Evolutionary conservation across 2,797 vertebrate genomes (phyloP).

Genomic region (Chanos chanos): DNA sequence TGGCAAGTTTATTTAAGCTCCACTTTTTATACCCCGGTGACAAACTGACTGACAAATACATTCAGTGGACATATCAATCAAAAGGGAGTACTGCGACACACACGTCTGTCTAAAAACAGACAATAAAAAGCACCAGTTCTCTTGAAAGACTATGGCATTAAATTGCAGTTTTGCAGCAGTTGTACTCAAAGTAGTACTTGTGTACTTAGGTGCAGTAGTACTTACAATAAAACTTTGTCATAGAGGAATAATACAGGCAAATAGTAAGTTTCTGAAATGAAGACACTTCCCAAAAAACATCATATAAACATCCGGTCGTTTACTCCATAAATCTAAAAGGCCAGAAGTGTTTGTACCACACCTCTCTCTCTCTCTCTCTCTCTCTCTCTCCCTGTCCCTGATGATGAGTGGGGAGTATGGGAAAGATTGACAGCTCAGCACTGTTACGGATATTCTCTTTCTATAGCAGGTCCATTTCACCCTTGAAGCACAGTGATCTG

Average conservation of each 20-base stretch:
- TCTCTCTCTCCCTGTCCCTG: conserved; percentile 6
- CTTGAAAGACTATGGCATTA: conserved; percentile 21
- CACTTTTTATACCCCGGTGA: conserved; percentile 18
- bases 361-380: too few relatives aligned
- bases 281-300: too few relatives aligned
- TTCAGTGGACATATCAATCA: conserved; percentile 36
- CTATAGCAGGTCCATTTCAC: conserved; percentile 6
- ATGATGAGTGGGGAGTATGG: too few relatives aligned
- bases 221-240: too few relatives aligned
- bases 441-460: neutral
- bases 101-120: conserved; percentile 22
- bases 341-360: too few relatives aligned
- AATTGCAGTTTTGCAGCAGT: too few relatives aligned
- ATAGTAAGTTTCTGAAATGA: neutral
- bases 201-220: too few relatives aligned
- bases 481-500: neutral
- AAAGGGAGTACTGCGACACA: conserved; percentile 18
- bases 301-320: too few relatives aligned
- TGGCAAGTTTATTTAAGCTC: conserved; percentile 36
- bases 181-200: too few relatives aligned
- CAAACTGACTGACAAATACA: conserved; percentile 28
- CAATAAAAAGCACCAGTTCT: conserved; percentile 11
- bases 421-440: conserved; percentile 8
- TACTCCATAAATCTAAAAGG: too few relatives aligned
- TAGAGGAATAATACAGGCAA: too few relatives aligned